Evolutionary conservation across 2,113 vertebrate genomes (phyloP).

Genomic region (Raja brachyura): DNA sequence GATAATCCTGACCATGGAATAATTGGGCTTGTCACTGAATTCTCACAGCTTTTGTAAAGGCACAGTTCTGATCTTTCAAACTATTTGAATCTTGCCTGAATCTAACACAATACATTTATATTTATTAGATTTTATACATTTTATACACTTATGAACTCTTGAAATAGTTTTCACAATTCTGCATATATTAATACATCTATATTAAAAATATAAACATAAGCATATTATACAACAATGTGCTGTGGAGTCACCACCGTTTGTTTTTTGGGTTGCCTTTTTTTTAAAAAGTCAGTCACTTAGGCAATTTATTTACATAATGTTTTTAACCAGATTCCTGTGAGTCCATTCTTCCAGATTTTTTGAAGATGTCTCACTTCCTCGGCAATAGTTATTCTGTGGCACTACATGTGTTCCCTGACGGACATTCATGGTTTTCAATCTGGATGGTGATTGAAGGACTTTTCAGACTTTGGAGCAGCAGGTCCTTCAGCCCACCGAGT

Average conservation of each 20-base stretch:
- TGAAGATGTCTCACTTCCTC: background rate
- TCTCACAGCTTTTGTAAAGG: background rate
- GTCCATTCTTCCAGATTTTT: background rate
- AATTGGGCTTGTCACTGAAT: background rate
- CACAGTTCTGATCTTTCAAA: background rate
- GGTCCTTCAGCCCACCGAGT: too few species aligned
- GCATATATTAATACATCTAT: conserved; percentile 18
- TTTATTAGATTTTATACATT: background rate
- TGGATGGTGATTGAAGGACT: too few species aligned
- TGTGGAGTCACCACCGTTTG: background rate
- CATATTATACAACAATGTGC: background rate
- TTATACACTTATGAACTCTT: background rate
- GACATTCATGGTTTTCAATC: background rate
- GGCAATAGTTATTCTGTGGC: background rate
- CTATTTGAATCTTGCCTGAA: background rate
- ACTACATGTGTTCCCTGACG: background rate
- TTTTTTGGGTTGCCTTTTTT: background rate
- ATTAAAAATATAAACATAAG: conserved; percentile 5
- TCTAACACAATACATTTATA: background rate
- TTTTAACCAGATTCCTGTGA: background rate
- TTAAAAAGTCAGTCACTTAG: background rate
- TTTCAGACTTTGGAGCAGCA: too few species aligned
- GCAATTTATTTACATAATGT: background rate
- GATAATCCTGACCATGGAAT: background rate
- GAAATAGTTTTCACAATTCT: background rate